Evolutionary conservation across 1,140 invertebrate species (phyloP).

Genomic region (Drosophila melanica): DNA sequence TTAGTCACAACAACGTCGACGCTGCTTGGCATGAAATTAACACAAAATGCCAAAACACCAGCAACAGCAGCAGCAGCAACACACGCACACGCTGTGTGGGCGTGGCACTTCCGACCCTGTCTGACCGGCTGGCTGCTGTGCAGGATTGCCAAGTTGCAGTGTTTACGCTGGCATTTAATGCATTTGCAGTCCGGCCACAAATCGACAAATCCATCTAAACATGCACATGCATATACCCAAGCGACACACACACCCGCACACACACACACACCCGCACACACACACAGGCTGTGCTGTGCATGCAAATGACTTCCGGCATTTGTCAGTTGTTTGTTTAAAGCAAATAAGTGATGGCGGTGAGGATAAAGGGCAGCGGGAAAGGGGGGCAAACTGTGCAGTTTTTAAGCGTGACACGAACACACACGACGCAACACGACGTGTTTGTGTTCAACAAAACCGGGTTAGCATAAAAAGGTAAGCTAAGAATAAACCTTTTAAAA

Average conservation of each 20-base stretch:
- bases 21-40: conserved; percentile 74
- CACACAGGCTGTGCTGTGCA: conserved; percentile 24
- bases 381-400: too few species aligned
- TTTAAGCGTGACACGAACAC: too few species aligned
- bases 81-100: conserved; percentile 35
- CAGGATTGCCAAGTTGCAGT: conserved; percentile 39
- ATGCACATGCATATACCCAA: conserved; percentile 29
- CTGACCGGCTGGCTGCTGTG: conserved; percentile 10
- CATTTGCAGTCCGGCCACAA: conserved; percentile 73
- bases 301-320: conserved; percentile 73
- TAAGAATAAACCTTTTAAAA: too few species aligned
- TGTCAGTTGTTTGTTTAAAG: conserved; percentile 68
- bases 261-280: conserved; percentile 17
- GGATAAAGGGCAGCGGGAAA: neutral
- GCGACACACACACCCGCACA: conserved; percentile 27
- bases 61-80: conserved; percentile 34
- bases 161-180: conserved; percentile 76
- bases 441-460: too few species aligned
- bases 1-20: conserved; percentile 23
- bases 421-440: too few species aligned
- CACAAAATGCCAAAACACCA: conserved; percentile 80
- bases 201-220: conserved; percentile 80
- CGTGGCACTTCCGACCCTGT: conserved; percentile 42
- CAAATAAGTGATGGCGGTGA: conserved; percentile 47
- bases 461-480: too few species aligned